Evolutionary conservation across 1,140 invertebrate species (phyloP), one percentile per base, ranked within the genome.

Genomic region (Calephelis virginiensis): DNA sequence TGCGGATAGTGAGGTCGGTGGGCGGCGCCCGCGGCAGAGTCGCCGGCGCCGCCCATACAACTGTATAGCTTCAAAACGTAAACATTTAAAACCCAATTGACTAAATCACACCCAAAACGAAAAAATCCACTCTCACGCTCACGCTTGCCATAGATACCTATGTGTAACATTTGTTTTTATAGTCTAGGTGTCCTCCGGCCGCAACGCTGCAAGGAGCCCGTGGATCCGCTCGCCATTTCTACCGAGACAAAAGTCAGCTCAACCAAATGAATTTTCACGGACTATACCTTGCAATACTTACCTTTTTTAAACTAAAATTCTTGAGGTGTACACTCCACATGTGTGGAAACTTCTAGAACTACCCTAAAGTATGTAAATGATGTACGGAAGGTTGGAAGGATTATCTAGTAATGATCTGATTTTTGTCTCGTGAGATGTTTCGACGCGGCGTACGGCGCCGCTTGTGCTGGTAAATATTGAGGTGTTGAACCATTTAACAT

Each of bases 71-170:
- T 88, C 79, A 89, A 90, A 89, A 89, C 82, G 85, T 85, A 89
- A 90, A 89, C 86, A 89, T 88, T 85, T 89, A 90, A 89, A 91
- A 89, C 86, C 86, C 88, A 91, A 91, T 91, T 85, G 88, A 87
- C 88, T 91, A 91, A 89, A 88, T 89, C 86, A 89, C 85, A 89
- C 86, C 86, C 85, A 91, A 91, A 91, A 89, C 85, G 85, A 90
- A 91, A 53, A 90, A 91, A 91, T 89, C 82, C 88, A 91, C 88
- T 91, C 88, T 88, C 88, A 91, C 88, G 84, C 88, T 86, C 86
- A 91, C 88, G 82, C 88, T 91, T 89, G 86, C 86, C 86, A 90
- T 90, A 91, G 86, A 91, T 91, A 91, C 88, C 88, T 89, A 89
- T 88, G 86, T 91, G 86, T 87, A 89, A 90, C 84, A 83, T 89